Evolutionary conservation across 92 coral and sea anemone genomes (phyloP).

Genomic region (Micromussa lordhowensis): DNA sequence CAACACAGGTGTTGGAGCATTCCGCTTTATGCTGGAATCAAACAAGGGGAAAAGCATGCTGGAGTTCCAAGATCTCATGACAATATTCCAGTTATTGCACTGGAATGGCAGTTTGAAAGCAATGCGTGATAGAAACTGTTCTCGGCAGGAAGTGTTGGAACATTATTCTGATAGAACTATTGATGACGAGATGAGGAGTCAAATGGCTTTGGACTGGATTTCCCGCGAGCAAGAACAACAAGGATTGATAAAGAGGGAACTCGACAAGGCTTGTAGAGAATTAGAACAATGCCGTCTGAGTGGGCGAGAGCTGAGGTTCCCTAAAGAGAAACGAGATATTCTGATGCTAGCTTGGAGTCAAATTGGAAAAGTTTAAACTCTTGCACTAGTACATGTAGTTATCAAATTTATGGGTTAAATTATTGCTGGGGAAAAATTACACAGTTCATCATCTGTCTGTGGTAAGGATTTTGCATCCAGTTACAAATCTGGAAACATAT

Average conservation of each 20-base stretch:
- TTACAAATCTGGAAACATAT: neutral
- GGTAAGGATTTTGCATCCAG: neutral
- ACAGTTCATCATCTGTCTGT: neutral
- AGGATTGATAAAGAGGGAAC: conserved; percentile 74
- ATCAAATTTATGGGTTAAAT: neutral
- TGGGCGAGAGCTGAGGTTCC: conserved; percentile 89
- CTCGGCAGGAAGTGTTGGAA: conserved; percentile 89
- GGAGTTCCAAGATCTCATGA: conserved; percentile 95
- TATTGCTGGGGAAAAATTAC: neutral
- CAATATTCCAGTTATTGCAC: conserved; percentile 89
- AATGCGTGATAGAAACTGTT: conserved; percentile 91
- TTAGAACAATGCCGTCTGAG: conserved; percentile 82
- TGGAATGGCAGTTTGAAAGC: conserved; percentile 95
- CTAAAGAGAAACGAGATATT: conserved; percentile 89
- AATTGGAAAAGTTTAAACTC: conserved; percentile 61
- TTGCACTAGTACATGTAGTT: neutral
- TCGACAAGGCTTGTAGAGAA: conserved; percentile 79
- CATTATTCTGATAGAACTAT: conserved; percentile 82
- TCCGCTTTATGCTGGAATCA: conserved; percentile 88
- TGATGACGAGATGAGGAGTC: conserved; percentile 94
- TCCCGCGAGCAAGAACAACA: conserved; percentile 94
- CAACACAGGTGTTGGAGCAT: conserved; percentile 87
- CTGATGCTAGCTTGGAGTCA: conserved; percentile 84
- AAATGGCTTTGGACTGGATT: conserved; percentile 95
- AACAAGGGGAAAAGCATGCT: conserved; percentile 90